These are phyloP conservation scores for Progne subis DNA, from an alignment of 2,113 vertebrate genomes.

Conservation along the genomic window DNA sequence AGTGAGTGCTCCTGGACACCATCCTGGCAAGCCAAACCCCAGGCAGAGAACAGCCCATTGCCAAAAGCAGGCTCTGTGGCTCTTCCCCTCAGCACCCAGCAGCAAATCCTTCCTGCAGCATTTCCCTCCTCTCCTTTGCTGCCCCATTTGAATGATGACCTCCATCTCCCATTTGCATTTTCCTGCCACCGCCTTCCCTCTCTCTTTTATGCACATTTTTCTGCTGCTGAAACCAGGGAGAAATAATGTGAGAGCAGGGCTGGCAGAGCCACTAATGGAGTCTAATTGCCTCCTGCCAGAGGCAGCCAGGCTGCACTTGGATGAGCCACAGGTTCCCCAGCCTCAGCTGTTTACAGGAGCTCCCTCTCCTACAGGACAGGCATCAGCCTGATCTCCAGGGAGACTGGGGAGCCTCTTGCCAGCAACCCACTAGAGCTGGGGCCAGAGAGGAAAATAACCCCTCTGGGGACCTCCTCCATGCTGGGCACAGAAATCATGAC, in stretches of 20 bases:
- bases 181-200: not conserved
- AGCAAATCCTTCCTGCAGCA: not conserved
- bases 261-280: constrained; percentile 32
- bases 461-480: not conserved
- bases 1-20: not conserved
- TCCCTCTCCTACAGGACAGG: not conserved
- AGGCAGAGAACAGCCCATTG: not conserved
- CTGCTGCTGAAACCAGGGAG: constrained; percentile 6
- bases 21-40: not conserved
- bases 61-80: not conserved
- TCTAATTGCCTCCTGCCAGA: constrained; percentile 36
- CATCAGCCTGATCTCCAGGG: constrained; percentile 18
- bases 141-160: not conserved
- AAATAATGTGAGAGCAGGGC: not conserved
- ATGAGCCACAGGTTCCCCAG: not conserved
- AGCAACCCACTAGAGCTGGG: not conserved
- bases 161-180: not conserved
- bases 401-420: constrained; percentile 1
- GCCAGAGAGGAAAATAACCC: not conserved
- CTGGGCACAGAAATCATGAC: not conserved
- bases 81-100: not conserved
- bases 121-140: not conserved
- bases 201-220: not conserved
- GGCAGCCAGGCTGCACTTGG: not conserved
- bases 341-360: not conserved